A percentile compares a stretch with the other conserved stretches of the same genome.
Evolutionary conservation across 2,888 invertebrate genomes (phyloP).

Genomic region (Hedya salicella): DNA sequence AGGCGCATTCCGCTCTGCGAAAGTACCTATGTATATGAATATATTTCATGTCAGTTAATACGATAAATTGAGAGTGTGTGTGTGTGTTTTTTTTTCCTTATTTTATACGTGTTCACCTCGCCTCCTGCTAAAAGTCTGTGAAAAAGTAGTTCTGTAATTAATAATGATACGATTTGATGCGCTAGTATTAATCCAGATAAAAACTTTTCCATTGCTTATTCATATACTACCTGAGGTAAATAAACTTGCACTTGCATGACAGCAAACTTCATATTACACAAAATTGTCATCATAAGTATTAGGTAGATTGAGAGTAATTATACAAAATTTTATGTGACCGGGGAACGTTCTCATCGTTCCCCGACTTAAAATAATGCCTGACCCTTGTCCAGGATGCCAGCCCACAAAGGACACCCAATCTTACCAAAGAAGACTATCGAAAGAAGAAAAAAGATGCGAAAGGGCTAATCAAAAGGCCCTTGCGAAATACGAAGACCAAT

Average conservation of each 20-base stretch:
- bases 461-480: constrained; percentile 8
- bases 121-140: too few species aligned
- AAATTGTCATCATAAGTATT: background rate
- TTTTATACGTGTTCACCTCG: too few species aligned
- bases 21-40: too few species aligned
- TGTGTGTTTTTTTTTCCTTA: too few species aligned
- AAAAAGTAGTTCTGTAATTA: too few species aligned
- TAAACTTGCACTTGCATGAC: background rate
- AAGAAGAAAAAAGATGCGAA: constrained; percentile 24
- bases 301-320: background rate
- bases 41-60: too few species aligned
- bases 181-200: too few species aligned
- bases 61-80: too few species aligned
- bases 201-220: too few species aligned
- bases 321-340: constrained; percentile 5
- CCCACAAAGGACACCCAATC: background rate
- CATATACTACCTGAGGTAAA: too few species aligned
- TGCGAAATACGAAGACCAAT: constrained; percentile 12
- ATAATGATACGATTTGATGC: too few species aligned
- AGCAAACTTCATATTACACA: background rate
- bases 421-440: constrained; percentile 16
- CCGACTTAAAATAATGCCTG: background rate
- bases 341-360: background rate
- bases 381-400: constrained; percentile 22
- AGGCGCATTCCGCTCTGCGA: too few species aligned